Evolutionary conservation across 2,113 vertebrate species (phyloP).

Genomic region (Ceyx melanurus): DNA sequence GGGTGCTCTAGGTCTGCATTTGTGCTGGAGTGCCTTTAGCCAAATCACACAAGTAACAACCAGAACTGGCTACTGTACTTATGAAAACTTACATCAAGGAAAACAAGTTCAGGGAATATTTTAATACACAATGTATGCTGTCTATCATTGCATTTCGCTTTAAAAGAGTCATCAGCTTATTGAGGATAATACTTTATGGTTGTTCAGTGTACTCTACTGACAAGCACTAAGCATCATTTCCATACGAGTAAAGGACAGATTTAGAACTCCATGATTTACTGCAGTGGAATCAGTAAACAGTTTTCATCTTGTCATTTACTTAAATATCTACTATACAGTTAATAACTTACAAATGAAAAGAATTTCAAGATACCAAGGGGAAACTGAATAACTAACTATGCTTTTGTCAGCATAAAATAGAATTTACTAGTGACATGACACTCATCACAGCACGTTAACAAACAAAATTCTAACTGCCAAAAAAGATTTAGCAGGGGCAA

Average conservation of each 20-base stretch:
- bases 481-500: neutral
- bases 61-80: neutral
- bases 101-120: neutral
- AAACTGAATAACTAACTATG: conserved; percentile 1
- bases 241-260: neutral
- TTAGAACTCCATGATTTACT: conserved; percentile 28
- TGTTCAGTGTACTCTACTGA: neutral
- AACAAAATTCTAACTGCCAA: neutral
- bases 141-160: neutral
- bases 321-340: neutral
- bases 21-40: neutral
- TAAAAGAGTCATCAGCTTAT: neutral
- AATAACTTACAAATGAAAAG: conserved; percentile 7
- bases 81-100: neutral
- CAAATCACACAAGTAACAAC: neutral
- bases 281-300: conserved; percentile 12
- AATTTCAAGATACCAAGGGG: neutral
- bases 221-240: neutral
- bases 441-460: neutral
- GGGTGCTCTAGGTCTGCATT: neutral
- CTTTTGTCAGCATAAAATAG: conserved; percentile 7
- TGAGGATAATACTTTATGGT: neutral
- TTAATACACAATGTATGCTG: neutral
- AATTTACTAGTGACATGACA: neutral
- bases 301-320: neutral